Percentiles rank a stretch among this genome's conserved stretches.
Conservation (phyloP, 2,113 vertebrate genomes). For the Melanostigma gelatinosum region DNA sequence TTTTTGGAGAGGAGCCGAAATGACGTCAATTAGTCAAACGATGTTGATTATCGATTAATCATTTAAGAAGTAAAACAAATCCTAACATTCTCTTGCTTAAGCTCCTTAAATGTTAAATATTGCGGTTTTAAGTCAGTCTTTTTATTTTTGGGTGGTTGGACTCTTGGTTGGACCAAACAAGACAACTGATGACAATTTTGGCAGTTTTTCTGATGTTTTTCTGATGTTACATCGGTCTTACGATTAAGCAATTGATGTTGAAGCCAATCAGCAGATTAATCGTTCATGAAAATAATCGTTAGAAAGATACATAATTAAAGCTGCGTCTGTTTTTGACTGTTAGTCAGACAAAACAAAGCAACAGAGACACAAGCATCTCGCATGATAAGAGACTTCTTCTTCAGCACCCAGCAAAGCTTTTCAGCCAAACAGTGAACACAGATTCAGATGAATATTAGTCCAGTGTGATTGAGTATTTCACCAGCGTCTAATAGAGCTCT, state of each 20-base stretch:
- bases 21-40: neutral
- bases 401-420: neutral
- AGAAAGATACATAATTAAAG: neutral
- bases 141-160: neutral
- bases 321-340: neutral
- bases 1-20: neutral
- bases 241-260: neutral
- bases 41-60: neutral
- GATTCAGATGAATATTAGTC: conserved; percentile 3
- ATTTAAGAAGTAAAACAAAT: neutral
- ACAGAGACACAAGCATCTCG: neutral
- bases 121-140: neutral
- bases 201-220: neutral
- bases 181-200: neutral
- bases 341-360: neutral
- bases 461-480: neutral
- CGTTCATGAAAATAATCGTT: neutral
- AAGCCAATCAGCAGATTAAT: neutral
- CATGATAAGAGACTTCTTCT: neutral
- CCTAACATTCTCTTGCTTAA: neutral
- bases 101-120: neutral
- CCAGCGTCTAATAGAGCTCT: neutral
- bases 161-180: neutral
- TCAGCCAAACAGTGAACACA: neutral
- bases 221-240: neutral